Evolutionary conservation across 2,797 vertebrate genomes (phyloP), one percentile per base, ranked within the genome.

Genomic region (Anabacerthia variegaticeps): DNA sequence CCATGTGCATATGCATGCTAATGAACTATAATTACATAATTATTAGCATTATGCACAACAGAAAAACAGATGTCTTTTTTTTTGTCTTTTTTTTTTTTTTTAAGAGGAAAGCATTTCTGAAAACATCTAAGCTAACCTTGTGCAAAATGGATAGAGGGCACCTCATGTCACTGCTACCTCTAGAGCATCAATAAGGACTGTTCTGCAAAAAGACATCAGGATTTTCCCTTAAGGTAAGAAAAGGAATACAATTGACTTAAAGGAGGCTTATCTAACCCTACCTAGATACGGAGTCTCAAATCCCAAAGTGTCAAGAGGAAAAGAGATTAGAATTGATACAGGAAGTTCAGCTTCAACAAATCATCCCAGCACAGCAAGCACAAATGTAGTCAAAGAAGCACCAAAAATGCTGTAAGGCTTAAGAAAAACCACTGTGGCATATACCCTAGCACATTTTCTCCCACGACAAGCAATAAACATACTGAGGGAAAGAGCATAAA

Each of bases 1-100:
- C 56, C 84, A 89, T 93, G 81, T 94, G 85, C 32, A 0, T 87
- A 39, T 75, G 89, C 52, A 93, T 93, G 67, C 37, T 96, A 95
- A 96, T 96, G 79, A 96, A 65, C 86, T 80, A 59, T 94, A 96
- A 96, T 95, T 95, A 68, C 73, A 88, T 85, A 89, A 95, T 96
- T 94, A 96, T 92, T 94, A 84, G 61, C 66, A 84, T 91, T 95
- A 94, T 86, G 86, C 59, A 85, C 92, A 97, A 85, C 55, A 93
- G 78, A 95, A 95, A 89, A 74, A 58, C 92, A 92, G 93, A 95
- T 94, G 91, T 78, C 37, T 28, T 62, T 36, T 61, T 72, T 73
- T 2, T 24, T 41, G 36, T 37, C 54, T 44, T 30, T 61, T 44
- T 48, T 3, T 44, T 14, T 20, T 12, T 30, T 30, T 62, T 65